These are phyloP conservation scores for Cabera pusaria DNA, from an alignment of 2,888 invertebrate species.

Conservation along the genomic window DNA sequence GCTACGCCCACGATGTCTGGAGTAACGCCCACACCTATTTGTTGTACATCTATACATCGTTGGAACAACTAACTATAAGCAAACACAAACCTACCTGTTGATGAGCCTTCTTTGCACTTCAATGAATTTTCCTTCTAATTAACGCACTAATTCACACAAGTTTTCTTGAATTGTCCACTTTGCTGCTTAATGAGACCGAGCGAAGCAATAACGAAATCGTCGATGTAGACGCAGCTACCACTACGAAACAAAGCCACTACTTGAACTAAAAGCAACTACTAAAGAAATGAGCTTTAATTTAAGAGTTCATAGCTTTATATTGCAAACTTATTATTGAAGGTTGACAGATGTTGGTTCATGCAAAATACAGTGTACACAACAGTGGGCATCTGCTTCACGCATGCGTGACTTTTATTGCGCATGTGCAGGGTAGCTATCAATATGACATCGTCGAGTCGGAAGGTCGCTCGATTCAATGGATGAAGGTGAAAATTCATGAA, in stretches of 20 bases:
- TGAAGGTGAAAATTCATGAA: constrained; percentile 64
- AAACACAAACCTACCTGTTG: constrained; percentile 66
- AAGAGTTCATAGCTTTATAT: constrained; percentile 45
- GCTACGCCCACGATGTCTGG: constrained; percentile 71
- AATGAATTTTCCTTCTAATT: constrained; percentile 29
- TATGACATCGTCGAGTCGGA: constrained; percentile 59
- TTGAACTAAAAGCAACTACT: constrained; percentile 41
- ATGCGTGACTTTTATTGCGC: constrained; percentile 52
- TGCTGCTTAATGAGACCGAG: constrained; percentile 3
- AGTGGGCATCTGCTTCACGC: constrained; percentile 41
- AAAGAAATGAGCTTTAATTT: constrained; percentile 30
- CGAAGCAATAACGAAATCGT: constrained; percentile 22
- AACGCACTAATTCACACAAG: constrained; percentile 19
- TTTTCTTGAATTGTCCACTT: constrained; percentile 11
- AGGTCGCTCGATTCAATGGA: constrained; percentile 68
- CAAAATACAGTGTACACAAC: constrained; percentile 63
- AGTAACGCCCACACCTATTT: constrained; percentile 63
- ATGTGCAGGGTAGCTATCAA: constrained; percentile 64
- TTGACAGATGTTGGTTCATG: constrained; percentile 60
- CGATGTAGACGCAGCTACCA: constrained; percentile 14
- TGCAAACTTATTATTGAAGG: constrained; percentile 59
- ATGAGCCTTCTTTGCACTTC: constrained; percentile 46
- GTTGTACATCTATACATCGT: constrained; percentile 43
- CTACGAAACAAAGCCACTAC: constrained; percentile 35
- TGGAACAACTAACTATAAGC: constrained; percentile 43